Percentiles rank a stretch among this genome's conserved stretches.
These are phyloP conservation scores for Ischnura elegans DNA, from an alignment of 2,888 invertebrate species.

Conservation along the genomic window DNA sequence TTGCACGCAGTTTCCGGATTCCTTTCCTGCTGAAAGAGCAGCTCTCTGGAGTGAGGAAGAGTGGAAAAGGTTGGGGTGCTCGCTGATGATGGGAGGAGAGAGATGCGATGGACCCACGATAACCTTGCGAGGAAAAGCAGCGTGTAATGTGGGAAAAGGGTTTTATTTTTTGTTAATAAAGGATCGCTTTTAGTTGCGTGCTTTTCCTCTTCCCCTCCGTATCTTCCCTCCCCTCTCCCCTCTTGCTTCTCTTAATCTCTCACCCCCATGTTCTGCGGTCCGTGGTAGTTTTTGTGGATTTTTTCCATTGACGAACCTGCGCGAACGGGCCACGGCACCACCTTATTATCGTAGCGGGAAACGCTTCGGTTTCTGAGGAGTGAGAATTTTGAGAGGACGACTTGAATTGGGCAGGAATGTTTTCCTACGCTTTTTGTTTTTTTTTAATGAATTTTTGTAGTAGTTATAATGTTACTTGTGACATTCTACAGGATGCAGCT, in stretches of 20 bases:
- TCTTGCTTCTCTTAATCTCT: background rate
- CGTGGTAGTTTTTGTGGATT: background rate
- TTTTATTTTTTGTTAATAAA: too few relatives aligned
- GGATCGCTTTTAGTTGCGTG: background rate
- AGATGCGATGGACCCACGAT: constrained; percentile 41
- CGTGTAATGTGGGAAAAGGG: constrained; percentile 60
- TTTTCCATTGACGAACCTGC: background rate
- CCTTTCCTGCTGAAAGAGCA: constrained; percentile 64
- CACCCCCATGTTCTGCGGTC: background rate
- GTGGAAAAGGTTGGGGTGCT: background rate
- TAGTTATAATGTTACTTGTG: too few relatives aligned
- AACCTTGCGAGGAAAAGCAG: constrained; percentile 34
- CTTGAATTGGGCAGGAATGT: background rate
- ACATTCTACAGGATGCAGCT: too few relatives aligned
- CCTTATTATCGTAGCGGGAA: constrained; percentile 26
- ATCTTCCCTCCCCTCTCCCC: background rate
- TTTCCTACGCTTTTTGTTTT: background rate
- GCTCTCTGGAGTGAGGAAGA: background rate
- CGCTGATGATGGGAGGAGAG: background rate
- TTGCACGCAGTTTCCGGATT: constrained; percentile 52
- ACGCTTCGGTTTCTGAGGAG: background rate
- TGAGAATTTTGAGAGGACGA: too few relatives aligned
- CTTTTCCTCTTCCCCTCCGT: background rate
- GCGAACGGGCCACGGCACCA: background rate
- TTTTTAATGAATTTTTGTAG: background rate